phyloP scores from a whole-genome alignment of 2,888 invertebrate genomes.

The Pasiphila rectangulata region DNA sequence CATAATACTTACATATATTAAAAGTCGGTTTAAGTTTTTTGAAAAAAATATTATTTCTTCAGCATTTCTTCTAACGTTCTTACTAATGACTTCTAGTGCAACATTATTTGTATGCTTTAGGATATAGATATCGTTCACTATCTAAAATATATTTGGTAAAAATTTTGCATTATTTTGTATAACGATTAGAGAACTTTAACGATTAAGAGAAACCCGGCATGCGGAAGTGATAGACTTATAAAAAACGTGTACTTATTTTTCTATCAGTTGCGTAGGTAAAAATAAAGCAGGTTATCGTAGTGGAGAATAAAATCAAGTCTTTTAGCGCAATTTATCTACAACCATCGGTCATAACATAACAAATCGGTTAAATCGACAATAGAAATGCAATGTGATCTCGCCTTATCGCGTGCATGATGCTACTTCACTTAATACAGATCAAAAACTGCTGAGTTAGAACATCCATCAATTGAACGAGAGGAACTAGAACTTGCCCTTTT shows the following conservation, averaged over 20 bases:
- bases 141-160: too few relatives aligned
- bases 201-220: too few relatives aligned
- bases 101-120: too few relatives aligned
- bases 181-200: too few relatives aligned
- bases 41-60: too few relatives aligned
- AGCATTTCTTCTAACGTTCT: too few relatives aligned
- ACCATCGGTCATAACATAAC: conserved; percentile 9
- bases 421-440: conserved; percentile 67
- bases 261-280: not conserved
- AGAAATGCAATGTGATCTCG: conserved; percentile 41
- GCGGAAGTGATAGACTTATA: too few relatives aligned
- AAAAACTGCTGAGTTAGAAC: conserved; percentile 74
- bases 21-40: too few relatives aligned
- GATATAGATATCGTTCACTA: too few relatives aligned
- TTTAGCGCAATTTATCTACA: conserved; percentile 5
- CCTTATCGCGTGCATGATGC: conserved; percentile 54
- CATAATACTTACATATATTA: not conserved
- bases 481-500: conserved; percentile 46
- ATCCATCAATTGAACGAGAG: conserved; percentile 69
- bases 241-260: too few relatives aligned
- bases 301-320: not conserved
- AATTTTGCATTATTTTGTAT: too few relatives aligned
- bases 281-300: not conserved
- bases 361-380: conserved; percentile 27
- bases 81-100: too few relatives aligned